Evolutionary conservation across 2,113 vertebrate genomes (phyloP).

Genomic region (Rhipidura dahli): DNA sequence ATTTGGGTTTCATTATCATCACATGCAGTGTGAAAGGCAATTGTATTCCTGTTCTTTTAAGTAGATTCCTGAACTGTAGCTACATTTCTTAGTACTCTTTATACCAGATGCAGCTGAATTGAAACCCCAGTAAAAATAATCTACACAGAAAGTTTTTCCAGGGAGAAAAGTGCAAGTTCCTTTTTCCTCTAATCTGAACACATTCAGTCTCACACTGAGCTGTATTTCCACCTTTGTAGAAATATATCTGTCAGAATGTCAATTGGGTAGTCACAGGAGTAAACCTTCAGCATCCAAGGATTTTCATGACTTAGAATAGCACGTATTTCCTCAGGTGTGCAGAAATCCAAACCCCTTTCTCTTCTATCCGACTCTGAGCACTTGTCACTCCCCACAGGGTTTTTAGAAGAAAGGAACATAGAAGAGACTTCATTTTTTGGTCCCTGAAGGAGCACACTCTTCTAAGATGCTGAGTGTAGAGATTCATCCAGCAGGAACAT

Average conservation of each 20-base stretch:
- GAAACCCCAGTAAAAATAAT: neutral
- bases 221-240: neutral
- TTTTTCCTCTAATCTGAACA: neutral
- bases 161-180: rapidly evolving
- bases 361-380: neutral
- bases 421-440: neutral
- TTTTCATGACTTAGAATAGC: neutral
- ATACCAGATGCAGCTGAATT: neutral
- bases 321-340: neutral
- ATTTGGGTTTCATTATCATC: neutral
- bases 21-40: neutral
- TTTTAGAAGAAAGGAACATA: neutral
- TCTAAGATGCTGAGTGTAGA: neutral
- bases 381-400: neutral
- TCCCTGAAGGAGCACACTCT: neutral
- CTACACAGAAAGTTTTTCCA: neutral
- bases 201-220: neutral
- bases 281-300: neutral
- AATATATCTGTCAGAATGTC: neutral
- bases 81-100: neutral
- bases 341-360: neutral
- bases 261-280: neutral
- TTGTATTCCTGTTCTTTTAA: neutral
- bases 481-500: neutral
- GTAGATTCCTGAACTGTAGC: neutral